These are phyloP conservation scores for Drosophila chauvacae DNA, from an alignment of 1,140 invertebrate genomes.

Conservation along the genomic window DNA sequence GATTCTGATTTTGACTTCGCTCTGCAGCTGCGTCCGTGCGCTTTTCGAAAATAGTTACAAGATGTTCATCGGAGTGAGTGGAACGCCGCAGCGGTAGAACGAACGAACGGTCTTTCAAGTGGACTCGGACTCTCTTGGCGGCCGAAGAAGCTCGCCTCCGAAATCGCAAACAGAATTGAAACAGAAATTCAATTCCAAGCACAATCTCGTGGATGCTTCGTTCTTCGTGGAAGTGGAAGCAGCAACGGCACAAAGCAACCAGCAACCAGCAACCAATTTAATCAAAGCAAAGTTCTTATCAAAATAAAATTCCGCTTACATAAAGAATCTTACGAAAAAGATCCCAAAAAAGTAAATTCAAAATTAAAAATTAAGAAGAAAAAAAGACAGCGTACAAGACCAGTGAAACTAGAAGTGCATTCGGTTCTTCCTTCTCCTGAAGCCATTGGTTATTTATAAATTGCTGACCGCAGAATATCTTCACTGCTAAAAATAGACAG, in stretches of 20 bases:
- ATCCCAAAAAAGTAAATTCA: neutral
- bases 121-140: constrained; percentile 40
- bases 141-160: constrained; percentile 56
- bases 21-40: constrained; percentile 83
- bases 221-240: constrained; percentile 17
- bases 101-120: constrained; percentile 62
- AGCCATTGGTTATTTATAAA: constrained; percentile 79
- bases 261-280: constrained; percentile 4
- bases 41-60: constrained; percentile 84
- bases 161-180: constrained; percentile 36
- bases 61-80: constrained; percentile 84
- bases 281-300: constrained; percentile 26
- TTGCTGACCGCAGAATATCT: constrained; percentile 74
- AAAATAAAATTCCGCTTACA: constrained; percentile 8
- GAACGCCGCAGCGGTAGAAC: constrained; percentile 77
- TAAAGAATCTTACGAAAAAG: neutral
- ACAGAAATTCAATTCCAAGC: constrained; percentile 12
- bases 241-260: neutral
- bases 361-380: neutral
- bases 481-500: constrained; percentile 64
- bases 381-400: constrained; percentile 2
- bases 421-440: constrained; percentile 42
- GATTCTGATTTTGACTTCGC: constrained; percentile 58
- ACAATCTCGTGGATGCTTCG: constrained; percentile 24
- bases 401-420: constrained; percentile 60